Evolutionary conservation across 2,797 vertebrate genomes (phyloP).

Genomic region (Novumbra hubbsi): DNA sequence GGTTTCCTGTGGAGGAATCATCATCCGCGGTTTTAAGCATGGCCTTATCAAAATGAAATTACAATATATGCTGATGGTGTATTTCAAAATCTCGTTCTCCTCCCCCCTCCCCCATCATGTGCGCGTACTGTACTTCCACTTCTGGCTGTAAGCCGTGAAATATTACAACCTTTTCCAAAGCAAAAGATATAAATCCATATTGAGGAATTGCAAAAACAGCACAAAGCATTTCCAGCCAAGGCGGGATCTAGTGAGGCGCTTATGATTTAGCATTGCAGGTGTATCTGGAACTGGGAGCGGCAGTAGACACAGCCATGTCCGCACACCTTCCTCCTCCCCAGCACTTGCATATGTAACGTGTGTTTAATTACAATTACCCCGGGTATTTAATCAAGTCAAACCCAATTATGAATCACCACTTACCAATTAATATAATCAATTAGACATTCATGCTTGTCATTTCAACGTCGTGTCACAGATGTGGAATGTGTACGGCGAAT

Average conservation of each 20-base stretch:
- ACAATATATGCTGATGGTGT: conserved; percentile 84
- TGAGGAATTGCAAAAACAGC: conserved; percentile 86
- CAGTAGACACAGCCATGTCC: conserved; percentile 38
- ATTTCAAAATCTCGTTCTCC: conserved; percentile 59
- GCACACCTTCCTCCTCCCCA: conserved; percentile 24
- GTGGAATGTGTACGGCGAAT: conserved; percentile 63
- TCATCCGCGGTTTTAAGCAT: conserved; percentile 68
- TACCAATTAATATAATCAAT: conserved; percentile 84
- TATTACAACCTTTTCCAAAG: conserved; percentile 85
- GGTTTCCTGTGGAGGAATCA: conserved; percentile 59
- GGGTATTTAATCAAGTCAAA: conserved; percentile 81
- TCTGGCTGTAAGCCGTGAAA: conserved; percentile 70
- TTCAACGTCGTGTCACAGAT: conserved; percentile 69
- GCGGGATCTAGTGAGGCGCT: conserved; percentile 73
- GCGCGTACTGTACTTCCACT: conserved; percentile 60
- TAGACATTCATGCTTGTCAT: conserved; percentile 78
- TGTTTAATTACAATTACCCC: conserved; percentile 79
- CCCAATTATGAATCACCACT: conserved; percentile 82
- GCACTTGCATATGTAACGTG: conserved; percentile 57
- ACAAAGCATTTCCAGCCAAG: conserved; percentile 77
- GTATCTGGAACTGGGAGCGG: conserved; percentile 60
- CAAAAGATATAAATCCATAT: conserved; percentile 84
- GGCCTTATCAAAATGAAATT: conserved; percentile 85
- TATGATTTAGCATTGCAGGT: conserved; percentile 83
- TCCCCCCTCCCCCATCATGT: conserved; percentile 46